Evolutionary conservation across 1,140 invertebrate species (phyloP).

Genomic region (Rhagoletis pomonella): DNA sequence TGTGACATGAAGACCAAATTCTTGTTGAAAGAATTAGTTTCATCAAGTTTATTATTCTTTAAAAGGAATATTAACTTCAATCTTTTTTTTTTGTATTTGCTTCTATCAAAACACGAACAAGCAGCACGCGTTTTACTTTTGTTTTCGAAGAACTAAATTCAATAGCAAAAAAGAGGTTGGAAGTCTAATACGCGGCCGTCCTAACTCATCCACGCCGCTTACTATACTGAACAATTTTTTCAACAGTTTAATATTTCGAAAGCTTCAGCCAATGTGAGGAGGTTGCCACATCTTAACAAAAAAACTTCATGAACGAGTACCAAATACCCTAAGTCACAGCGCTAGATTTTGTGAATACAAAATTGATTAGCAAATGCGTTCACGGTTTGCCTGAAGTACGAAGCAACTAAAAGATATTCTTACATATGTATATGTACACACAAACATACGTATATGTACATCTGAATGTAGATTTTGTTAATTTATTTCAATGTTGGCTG

Average conservation of each 20-base stretch:
- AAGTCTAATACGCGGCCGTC: background rate
- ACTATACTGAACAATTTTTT: conserved; percentile 5
- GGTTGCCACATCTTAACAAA: conserved; percentile 14
- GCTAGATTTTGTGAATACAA: too few species aligned
- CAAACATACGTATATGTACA: too few species aligned
- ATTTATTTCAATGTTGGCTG: background rate
- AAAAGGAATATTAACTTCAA: background rate
- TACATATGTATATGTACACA: too few species aligned
- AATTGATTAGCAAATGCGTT: too few species aligned
- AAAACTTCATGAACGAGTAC: background rate
- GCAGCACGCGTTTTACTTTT: background rate
- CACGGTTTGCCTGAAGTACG: too few species aligned
- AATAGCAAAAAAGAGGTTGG: background rate
- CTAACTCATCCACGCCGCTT: background rate
- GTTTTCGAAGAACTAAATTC: background rate
- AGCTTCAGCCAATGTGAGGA: background rate
- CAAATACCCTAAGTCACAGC: too few species aligned
- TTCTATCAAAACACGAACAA: background rate
- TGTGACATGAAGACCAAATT: background rate
- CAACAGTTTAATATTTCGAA: background rate
- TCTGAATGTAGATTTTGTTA: too few species aligned
- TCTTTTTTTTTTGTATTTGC: background rate
- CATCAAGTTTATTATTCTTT: too few species aligned
- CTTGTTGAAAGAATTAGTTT: background rate
- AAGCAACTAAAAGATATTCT: too few species aligned